phyloP scores from a whole-genome alignment of 2,888 invertebrate species.

The Synergus japonicus region DNA sequence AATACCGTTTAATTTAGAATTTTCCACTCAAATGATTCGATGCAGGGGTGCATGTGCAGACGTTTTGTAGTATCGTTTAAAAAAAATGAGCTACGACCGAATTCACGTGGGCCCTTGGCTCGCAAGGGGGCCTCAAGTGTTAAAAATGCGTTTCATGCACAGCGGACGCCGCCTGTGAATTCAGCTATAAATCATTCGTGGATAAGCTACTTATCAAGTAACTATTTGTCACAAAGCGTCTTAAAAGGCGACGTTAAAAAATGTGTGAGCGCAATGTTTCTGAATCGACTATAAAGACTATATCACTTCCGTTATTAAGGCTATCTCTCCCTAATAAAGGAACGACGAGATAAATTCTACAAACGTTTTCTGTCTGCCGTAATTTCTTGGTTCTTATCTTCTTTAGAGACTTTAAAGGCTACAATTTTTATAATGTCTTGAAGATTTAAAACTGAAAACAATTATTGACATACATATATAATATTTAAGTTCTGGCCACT shows the following conservation, averaged over 20 bases:
- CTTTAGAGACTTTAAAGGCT: not conserved
- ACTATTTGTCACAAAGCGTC: conserved; percentile 41
- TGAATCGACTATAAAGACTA: conserved; percentile 14
- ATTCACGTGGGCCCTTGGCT: conserved; percentile 20
- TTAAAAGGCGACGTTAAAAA: conserved; percentile 35
- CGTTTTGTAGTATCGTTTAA: conserved; percentile 8
- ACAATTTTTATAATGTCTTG: not conserved
- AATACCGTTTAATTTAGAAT: conserved; percentile 28
- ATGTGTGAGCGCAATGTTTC: conserved; percentile 26
- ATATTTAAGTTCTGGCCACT: too few relatives aligned
- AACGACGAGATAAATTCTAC: conserved; percentile 11
- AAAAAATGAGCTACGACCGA: conserved; percentile 17
- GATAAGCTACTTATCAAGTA: conserved; percentile 41
- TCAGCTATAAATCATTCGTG: conserved; percentile 32
- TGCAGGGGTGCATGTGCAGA: conserved; percentile 17
- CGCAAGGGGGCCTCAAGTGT: conserved; percentile 41
- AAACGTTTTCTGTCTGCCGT: not conserved
- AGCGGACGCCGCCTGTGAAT: conserved; percentile 35
- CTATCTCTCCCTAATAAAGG: conserved; percentile 25
- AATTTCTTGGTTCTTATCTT: not conserved
- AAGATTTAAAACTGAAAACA: not conserved
- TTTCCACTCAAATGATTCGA: conserved; percentile 1
- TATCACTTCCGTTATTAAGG: conserved; percentile 13
- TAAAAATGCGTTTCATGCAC: conserved; percentile 39
- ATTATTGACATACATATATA: not conserved